Conservation (phyloP, 2,888 invertebrate genomes). For the Entomobrya proxima region DNA sequence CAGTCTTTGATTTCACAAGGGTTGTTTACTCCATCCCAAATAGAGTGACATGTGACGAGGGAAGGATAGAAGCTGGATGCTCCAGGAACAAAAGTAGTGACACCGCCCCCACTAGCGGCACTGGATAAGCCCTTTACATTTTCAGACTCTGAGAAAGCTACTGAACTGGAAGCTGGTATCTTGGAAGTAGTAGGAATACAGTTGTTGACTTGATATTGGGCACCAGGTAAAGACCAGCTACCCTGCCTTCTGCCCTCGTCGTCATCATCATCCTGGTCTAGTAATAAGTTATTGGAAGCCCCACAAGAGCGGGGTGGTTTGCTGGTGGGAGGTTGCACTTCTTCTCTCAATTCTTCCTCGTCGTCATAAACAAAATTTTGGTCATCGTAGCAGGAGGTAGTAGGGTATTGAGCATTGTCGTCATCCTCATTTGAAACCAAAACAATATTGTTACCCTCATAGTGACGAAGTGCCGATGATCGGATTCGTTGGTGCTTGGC, state of each 20-base stretch:
- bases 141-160: constrained; percentile 67
- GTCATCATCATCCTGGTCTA: constrained; percentile 56
- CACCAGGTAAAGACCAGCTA: constrained; percentile 49
- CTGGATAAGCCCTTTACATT: constrained; percentile 43
- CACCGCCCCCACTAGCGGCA: not conserved
- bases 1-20: constrained; percentile 69
- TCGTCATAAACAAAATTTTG: constrained; percentile 42
- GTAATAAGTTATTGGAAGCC: constrained; percentile 37
- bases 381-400: constrained; percentile 46
- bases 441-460: constrained; percentile 64
- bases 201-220: constrained; percentile 42
- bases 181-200: too few relatives aligned
- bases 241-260: constrained; percentile 38
- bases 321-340: too few relatives aligned
- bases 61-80: constrained; percentile 21
- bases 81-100: not conserved
- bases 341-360: not conserved
- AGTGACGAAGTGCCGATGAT: constrained; percentile 42
- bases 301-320: constrained; percentile 13
- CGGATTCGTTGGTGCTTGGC: constrained; percentile 41
- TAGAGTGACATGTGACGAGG: constrained; percentile 60
- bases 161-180: constrained; percentile 43
- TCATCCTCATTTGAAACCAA: constrained; percentile 36
- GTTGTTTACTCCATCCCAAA: constrained; percentile 69
- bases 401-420: constrained; percentile 21